phyloP scores from a whole-genome alignment of 1,140 invertebrate genomes.

The Lerema accius region DNA sequence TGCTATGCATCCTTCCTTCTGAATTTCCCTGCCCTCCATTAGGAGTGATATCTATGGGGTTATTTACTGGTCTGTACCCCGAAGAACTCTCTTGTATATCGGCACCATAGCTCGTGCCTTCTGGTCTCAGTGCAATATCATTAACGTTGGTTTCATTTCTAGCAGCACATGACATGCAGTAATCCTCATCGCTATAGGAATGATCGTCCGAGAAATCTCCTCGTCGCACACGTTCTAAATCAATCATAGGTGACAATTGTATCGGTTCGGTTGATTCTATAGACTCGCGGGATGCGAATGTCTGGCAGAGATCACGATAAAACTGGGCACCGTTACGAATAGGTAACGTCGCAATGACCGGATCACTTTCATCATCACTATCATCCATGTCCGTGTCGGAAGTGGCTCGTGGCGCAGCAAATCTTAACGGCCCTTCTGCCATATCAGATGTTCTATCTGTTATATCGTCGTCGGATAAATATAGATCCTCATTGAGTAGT shows the following conservation, averaged over 20 bases:
- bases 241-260: neutral
- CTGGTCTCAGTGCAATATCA: too few relatives aligned
- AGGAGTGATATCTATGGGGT: too few relatives aligned
- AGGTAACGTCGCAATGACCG: neutral
- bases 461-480: too few relatives aligned
- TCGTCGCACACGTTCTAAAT: neutral
- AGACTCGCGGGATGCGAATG: neutral
- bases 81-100: conserved; percentile 27
- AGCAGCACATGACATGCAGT: neutral
- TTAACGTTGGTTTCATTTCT: too few relatives aligned
- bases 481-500: too few relatives aligned
- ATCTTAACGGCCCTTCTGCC: too few relatives aligned
- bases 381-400: neutral
- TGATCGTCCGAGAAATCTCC: neutral
- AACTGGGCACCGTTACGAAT: neutral
- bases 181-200: neutral
- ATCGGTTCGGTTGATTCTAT: neutral
- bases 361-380: neutral
- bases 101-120: conserved; percentile 5
- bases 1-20: too few relatives aligned
- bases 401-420: too few relatives aligned
- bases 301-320: neutral
- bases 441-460: too few relatives aligned
- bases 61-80: neutral
- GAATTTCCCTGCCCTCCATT: too few relatives aligned